phyloP scores from a whole-genome alignment of 2,797 vertebrate genomes.

The Thalassophryne amazonica region DNA sequence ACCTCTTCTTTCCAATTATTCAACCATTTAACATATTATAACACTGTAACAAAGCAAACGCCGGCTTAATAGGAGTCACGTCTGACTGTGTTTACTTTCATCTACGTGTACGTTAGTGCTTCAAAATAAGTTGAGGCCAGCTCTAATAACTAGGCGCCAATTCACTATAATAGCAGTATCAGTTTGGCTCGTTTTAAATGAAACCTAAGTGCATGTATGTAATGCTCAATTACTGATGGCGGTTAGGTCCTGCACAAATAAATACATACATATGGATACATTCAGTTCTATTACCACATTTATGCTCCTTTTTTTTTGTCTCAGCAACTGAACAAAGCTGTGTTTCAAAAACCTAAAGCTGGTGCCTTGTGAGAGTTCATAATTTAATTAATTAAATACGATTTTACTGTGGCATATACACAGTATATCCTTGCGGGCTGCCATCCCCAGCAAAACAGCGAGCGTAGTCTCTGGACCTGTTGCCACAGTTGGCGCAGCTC shows the following conservation, averaged over 20 bases:
- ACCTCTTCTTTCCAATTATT: slow-evolving; percentile 24
- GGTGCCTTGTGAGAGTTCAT: too few species aligned
- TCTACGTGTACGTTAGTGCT: slow-evolving; percentile 3
- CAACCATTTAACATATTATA: slow-evolving; percentile 20
- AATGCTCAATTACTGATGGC: slow-evolving; percentile 35
- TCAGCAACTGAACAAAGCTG: background rate
- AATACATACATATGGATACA: slow-evolving; percentile 18
- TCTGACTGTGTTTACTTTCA: slow-evolving; percentile 45
- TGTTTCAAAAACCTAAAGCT: too few species aligned
- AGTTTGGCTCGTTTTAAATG: slow-evolving; percentile 34
- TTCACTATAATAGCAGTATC: slow-evolving; percentile 42
- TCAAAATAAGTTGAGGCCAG: slow-evolving; percentile 14
- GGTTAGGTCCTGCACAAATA: slow-evolving; percentile 20
- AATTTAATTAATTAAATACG: too few species aligned
- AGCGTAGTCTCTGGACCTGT: too few species aligned
- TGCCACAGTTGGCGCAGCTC: too few species aligned
- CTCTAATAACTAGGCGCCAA: slow-evolving; percentile 16
- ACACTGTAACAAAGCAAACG: slow-evolving; percentile 33
- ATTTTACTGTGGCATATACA: too few species aligned
- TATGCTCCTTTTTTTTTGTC: background rate
- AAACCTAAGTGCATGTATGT: slow-evolving; percentile 30
- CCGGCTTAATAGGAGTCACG: slow-evolving; percentile 29
- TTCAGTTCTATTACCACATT: slow-evolving; percentile 4
- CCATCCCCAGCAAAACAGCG: too few species aligned
- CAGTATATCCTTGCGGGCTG: too few species aligned